A percentile compares a stretch with the other conserved stretches of the same genome.
phyloP scores from a whole-genome alignment of 2,797 vertebrate species.

The Thripadectes ignobilis region DNA sequence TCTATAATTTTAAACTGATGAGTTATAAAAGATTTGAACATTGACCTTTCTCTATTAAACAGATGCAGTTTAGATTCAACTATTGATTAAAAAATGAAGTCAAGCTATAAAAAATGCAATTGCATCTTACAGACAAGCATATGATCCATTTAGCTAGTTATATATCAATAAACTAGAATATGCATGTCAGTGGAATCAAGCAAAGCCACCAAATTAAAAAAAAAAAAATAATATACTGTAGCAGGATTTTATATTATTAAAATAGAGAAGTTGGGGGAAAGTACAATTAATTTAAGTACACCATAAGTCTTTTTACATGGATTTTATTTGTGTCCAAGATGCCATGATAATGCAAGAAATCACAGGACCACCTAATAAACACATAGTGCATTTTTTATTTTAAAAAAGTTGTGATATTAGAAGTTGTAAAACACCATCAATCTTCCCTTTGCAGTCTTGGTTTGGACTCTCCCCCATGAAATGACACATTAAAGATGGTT shows the following conservation, averaged over 20 bases:
- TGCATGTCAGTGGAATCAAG: neutral
- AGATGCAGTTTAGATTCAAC: constrained; percentile 23
- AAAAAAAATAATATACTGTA: neutral
- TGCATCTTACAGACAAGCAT: neutral
- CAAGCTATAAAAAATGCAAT: neutral
- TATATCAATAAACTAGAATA: constrained; percentile 1
- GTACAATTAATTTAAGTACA: neutral
- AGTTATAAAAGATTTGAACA: neutral
- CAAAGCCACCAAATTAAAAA: neutral
- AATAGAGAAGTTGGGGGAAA: neutral
- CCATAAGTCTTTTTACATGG: neutral
- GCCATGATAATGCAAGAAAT: neutral
- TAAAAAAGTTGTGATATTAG: neutral
- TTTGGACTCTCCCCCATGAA: constrained; percentile 50
- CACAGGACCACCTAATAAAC: neutral
- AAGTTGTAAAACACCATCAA: constrained; percentile 25
- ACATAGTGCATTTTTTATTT: neutral
- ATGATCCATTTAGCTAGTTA: neutral
- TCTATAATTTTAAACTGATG: neutral
- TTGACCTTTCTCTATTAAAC: neutral
- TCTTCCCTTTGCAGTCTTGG: neutral
- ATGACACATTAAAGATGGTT: neutral
- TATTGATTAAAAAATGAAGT: neutral
- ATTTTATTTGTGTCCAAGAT: neutral
- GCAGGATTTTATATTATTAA: neutral